Conservation (phyloP, 2,888 invertebrate species). For the Cantharis rustica region DNA sequence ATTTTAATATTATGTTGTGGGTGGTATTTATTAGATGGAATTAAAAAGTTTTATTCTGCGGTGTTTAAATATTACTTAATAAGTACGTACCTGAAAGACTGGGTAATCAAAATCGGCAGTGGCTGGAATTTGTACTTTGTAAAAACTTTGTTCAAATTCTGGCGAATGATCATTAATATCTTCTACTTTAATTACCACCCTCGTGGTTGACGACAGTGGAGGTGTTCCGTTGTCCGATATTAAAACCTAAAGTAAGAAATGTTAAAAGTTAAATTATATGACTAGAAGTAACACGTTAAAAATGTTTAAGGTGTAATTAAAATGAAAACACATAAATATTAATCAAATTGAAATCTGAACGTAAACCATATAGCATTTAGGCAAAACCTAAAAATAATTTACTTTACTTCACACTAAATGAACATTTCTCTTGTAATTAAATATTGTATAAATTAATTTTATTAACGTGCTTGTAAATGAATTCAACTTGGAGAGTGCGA, state of each 20-base stretch:
- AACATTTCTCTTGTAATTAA: background rate
- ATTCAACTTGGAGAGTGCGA: background rate
- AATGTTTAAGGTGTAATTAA: background rate
- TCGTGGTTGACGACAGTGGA: conserved; percentile 74
- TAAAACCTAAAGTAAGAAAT: conserved; percentile 59
- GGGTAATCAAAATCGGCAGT: conserved; percentile 60
- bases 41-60: background rate
- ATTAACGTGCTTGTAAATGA: background rate
- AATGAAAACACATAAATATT: background rate
- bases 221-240: conserved; percentile 81
- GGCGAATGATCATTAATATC: conserved; percentile 91
- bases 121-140: conserved; percentile 78
- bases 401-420: background rate
- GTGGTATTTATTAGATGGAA: background rate
- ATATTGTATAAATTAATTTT: background rate
- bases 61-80: background rate
- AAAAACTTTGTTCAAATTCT: conserved; percentile 80
- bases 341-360: background rate
- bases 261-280: background rate
- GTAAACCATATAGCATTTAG: background rate
- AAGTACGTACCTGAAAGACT: conserved; percentile 64
- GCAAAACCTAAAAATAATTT: background rate
- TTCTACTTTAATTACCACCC: conserved; percentile 78
- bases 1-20: background rate
- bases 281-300: background rate